Evolutionary conservation across 2,113 vertebrate genomes (phyloP), one percentile per base, ranked within the genome.

Genomic region (Channa maculata): DNA sequence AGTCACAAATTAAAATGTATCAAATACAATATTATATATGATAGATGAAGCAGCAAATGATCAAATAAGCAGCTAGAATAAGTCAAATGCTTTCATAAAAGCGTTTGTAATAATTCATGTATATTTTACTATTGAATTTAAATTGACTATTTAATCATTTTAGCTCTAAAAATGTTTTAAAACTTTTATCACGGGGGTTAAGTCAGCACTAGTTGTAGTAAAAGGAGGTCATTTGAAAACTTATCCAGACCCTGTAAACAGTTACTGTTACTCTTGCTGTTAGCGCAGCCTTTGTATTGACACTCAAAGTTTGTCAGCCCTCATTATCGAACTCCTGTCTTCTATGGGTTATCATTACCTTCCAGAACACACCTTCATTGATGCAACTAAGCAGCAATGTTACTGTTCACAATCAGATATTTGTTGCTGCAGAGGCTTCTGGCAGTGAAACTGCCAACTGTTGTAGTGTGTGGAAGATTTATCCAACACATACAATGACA

Each of bases 321-420:
- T 89, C 85, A 82, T 90, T 88, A 84, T 88, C 67, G 62, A 13
- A 62, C n/a, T 0, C 39, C 67, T 85, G 58, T 77, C 51, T 79
- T 83, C 84, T 85, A 68, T 38, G 65, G 71, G 85, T 91, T 91
- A 92, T 93, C 91, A 70, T 86, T 80, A 82, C 73, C 83, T 74
- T 80, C 82, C 91, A 92, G 86, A 84, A 81, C 91, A 88, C 91
- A 90, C 75, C 70, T 87, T 90, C 68, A 85, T 91, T 90, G 77
- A 90, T 12, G 65, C 57, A 53, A 46, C 71, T 77, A 70, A 88
- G 80, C 88, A 84, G 82, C 86, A 84, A 65, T 87, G 81, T 84
- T 38, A 77, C 79, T 77, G 82, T 82, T 91, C 75, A 76, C 88
- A 85, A 86, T 84, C 89, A 86, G 77, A 91, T 91, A 79, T 85